Conservation (phyloP, 2,113 vertebrate genomes). For the Lamprologus ornatipinnis region DNA sequence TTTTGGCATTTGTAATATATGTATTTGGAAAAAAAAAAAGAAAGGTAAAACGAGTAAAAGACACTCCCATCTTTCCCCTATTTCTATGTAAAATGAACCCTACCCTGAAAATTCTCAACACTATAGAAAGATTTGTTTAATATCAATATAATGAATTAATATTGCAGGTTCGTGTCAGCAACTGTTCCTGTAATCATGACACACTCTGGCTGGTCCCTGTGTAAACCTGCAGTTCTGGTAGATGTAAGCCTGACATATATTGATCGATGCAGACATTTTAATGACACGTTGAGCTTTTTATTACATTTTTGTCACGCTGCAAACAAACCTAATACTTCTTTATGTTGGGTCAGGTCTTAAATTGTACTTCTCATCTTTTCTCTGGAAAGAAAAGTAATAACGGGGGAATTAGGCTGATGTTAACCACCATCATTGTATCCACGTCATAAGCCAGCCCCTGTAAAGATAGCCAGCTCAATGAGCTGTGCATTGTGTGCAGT, state of each 20-base stretch:
- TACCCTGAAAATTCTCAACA: not conserved
- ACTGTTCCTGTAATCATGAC: not conserved
- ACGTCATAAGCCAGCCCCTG: not conserved
- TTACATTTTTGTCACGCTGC: constrained; percentile 35
- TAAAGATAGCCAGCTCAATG: not conserved
- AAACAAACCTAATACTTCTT: constrained; percentile 23
- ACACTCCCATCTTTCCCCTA: not conserved
- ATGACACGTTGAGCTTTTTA: constrained; percentile 29
- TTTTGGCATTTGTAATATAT: not conserved
- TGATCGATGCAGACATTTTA: constrained; percentile 14
- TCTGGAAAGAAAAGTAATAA: constrained; percentile 41
- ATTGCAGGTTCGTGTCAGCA: not conserved
- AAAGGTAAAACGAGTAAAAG: not conserved
- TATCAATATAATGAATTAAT: not conserved
- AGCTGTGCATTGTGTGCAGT: not conserved
- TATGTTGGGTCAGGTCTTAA: not conserved
- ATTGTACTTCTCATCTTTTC: not conserved
- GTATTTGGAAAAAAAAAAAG: not conserved
- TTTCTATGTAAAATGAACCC: not conserved
- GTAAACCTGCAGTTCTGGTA: constrained; percentile 1
- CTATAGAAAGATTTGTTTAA: not conserved
- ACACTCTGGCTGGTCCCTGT: not conserved
- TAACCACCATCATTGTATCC: not conserved
- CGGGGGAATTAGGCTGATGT: constrained; percentile 4
- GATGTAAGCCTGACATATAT: constrained; percentile 12